Percentiles rank a stretch among this genome's conserved stretches.
phyloP scores from a whole-genome alignment of 2,888 invertebrate species.

The Dichetophora obliterata region DNA sequence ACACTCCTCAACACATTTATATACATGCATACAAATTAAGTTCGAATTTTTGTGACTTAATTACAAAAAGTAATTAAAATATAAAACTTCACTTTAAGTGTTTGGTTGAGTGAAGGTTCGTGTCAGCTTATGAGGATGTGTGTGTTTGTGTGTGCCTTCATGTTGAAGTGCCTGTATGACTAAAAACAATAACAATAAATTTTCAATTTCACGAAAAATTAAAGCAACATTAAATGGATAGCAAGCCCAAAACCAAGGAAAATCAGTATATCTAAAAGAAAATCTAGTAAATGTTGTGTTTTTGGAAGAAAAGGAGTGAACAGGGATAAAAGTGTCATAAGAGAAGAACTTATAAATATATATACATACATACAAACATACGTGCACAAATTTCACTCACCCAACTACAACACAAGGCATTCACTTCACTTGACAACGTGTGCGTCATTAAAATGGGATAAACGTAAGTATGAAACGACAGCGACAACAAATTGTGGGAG shows the following conservation, averaged over 20 bases:
- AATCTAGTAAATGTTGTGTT: too few species aligned
- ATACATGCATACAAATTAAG: neutral
- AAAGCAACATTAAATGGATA: too few species aligned
- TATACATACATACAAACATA: too few species aligned
- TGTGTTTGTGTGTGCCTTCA: neutral
- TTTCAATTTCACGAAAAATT: too few species aligned
- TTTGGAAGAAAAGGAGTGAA: too few species aligned
- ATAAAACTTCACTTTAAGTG: neutral
- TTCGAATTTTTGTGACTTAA: neutral
- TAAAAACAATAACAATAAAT: too few species aligned
- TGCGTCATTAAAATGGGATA: conserved; percentile 43
- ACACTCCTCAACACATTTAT: neutral
- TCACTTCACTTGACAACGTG: conserved; percentile 10
- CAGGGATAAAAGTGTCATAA: too few species aligned
- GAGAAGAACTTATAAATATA: too few species aligned
- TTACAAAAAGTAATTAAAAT: conserved; percentile 15
- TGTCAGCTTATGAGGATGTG: neutral
- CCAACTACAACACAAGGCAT: conserved; percentile 35
- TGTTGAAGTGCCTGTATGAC: neutral
- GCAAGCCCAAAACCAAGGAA: too few species aligned
- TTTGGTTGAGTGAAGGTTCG: neutral
- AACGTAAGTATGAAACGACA: neutral
- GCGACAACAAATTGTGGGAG: neutral
- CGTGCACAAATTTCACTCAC: neutral
- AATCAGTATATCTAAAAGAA: too few species aligned